Evolutionary conservation across 2,888 invertebrate species (phyloP).

Genomic region (Heteromurus nitidus): DNA sequence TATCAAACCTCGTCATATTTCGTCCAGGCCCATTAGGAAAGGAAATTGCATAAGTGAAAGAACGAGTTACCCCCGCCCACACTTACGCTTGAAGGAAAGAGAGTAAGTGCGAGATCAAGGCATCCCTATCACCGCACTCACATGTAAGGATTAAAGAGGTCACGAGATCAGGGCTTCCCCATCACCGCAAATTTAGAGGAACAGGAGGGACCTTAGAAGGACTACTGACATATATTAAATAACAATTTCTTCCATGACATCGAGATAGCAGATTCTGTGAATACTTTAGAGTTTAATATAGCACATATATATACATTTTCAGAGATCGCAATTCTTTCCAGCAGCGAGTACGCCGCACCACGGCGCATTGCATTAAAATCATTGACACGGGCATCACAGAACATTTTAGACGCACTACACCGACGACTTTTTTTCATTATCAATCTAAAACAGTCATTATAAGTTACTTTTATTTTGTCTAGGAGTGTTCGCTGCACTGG

Average conservation of each 20-base stretch:
- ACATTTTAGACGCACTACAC: not conserved
- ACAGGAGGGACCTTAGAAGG: no score
- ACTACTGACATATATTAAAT: no score
- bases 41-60: no score
- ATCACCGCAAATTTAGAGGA: no score
- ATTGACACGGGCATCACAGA: not conserved
- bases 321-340: not conserved
- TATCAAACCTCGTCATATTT: no score
- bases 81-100: no score
- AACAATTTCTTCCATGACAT: not conserved
- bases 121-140: no score
- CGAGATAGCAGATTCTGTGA: not conserved
- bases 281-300: not conserved
- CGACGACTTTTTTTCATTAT: not conserved
- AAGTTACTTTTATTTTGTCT: not conserved
- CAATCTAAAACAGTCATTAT: conserved; percentile 22
- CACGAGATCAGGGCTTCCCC: no score
- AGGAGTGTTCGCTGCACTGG: not conserved
- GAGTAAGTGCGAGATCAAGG: no score
- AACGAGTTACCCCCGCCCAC: no score
- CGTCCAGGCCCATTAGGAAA: no score
- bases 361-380: conserved; percentile 13
- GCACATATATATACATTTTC: not conserved
- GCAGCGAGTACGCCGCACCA: not conserved
- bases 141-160: no score